These are phyloP conservation scores for Panthera leo DNA, from an alignment of 2,113 vertebrate genomes.

Conservation along the genomic window DNA sequence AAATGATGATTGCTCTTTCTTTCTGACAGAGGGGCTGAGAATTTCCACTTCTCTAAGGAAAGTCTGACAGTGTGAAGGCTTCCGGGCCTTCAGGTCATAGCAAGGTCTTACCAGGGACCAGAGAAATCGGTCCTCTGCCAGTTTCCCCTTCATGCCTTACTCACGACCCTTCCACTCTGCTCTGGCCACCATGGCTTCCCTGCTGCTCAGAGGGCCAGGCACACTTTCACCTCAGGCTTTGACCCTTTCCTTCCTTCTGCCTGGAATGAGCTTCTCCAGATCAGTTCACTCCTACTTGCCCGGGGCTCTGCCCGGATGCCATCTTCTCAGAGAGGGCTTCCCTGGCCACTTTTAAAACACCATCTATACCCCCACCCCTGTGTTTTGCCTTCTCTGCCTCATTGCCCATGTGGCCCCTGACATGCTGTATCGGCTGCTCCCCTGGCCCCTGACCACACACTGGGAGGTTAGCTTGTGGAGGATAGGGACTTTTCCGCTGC, in stretches of 20 bases:
- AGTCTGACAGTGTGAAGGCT: not conserved
- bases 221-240: not conserved
- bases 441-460: accelerated
- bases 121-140: not conserved
- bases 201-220: not conserved
- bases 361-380: too few species aligned
- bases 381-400: not conserved
- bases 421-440: too few species aligned
- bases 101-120: not conserved
- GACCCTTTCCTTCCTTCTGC: not conserved
- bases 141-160: not conserved
- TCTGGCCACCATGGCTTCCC: not conserved
- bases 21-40: not conserved
- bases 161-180: not conserved
- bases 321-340: not conserved
- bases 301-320: not conserved
- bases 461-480: not conserved
- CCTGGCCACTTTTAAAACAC: not conserved
- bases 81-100: not conserved
- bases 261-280: not conserved
- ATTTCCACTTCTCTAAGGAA: not conserved
- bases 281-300: not conserved
- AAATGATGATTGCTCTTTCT: not conserved
- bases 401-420: not conserved
- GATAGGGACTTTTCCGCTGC: not conserved